Base-by-base conservation (phyloP, 2,888 invertebrate genomes). In the Geotrupes spiniger region DNA sequence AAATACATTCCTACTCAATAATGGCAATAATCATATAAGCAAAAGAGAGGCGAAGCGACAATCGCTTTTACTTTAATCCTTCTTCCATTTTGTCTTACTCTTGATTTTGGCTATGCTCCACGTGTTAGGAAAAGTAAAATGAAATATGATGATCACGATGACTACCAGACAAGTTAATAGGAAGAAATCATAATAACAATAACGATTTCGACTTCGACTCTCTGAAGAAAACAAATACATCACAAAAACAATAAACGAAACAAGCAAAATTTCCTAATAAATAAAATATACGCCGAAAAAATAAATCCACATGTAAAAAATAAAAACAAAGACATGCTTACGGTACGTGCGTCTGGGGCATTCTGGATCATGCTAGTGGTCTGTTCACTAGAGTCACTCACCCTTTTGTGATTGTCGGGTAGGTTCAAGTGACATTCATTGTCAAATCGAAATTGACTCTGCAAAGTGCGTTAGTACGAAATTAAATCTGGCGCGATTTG, bases 401-500 rank as follows among this genome's bases (percentile, higher is more conserved):
- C 96, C 92, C 93, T 85, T 85, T 92, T 93, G 80, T 96, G 94
- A 80, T 94, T 94, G 80, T 97, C 97, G 77, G 94, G 93, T 72
- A 97, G 85, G 80, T 90, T 92, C 78, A 93, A 84, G 81, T 92
- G 91, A 82, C 94, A 96, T 83, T 98, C 99, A 81, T 96, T 97
- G 83, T 98, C 98, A 81, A 98, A 98, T 75, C 97, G 89, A 82
- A 98, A 99, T 79, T 98, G 97, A 82, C 96, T 96, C 95, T 98
- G 86, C 69, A 73, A 74, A 50, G 33, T 9, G 27, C n/a, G n/a
- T n/a, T 50, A 48, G 42, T 41, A 58, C 54, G 49, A 46, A 41
- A 47, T 21, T 21, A 21, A 21, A 21, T 21, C 3, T 21, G 21
- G 6, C 21, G n/a, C n/a, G n/a, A n/a, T n/a, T n/a, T n/a, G n/a